phyloP scores from a whole-genome alignment of 2,888 invertebrate genomes.

The Cheilosia vulpina region DNA sequence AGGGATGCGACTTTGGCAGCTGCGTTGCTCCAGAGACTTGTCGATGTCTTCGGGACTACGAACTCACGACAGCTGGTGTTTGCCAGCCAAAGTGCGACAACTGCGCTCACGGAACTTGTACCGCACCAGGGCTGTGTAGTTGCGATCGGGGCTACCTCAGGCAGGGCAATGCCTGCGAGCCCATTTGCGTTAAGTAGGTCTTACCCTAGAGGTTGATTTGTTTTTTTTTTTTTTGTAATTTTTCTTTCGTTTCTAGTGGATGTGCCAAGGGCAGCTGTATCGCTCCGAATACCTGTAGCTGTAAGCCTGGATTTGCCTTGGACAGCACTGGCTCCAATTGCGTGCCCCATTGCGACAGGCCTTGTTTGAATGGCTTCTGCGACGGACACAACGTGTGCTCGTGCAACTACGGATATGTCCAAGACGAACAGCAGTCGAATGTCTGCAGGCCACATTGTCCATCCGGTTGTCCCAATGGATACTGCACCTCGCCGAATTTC shows the following conservation, averaged over 20 bases:
- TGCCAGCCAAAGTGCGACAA: slow-evolving; percentile 83
- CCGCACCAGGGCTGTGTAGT: slow-evolving; percentile 86
- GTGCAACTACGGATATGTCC: slow-evolving; percentile 85
- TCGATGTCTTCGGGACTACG: slow-evolving; percentile 79
- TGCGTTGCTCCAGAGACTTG: slow-evolving; percentile 81
- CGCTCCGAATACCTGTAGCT: slow-evolving; percentile 82
- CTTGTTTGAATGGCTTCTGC: slow-evolving; percentile 89
- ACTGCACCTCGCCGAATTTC: slow-evolving; percentile 89
- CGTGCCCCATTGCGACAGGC: slow-evolving; percentile 85
- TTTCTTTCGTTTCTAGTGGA: slow-evolving; percentile 77
- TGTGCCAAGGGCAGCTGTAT: slow-evolving; percentile 83
- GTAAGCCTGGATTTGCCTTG: slow-evolving; percentile 78
- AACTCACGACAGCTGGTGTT: slow-evolving; percentile 76
- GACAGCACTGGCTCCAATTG: slow-evolving; percentile 83
- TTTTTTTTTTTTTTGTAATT: not conserved
- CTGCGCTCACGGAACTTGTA: slow-evolving; percentile 85
- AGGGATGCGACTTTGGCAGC: slow-evolving; percentile 79
- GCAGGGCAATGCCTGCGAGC: slow-evolving; percentile 82
- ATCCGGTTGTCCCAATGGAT: slow-evolving; percentile 89
- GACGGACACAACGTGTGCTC: slow-evolving; percentile 87
- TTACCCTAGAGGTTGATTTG: not conserved
- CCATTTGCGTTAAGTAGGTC: slow-evolving; percentile 81
- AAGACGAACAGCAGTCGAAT: slow-evolving; percentile 81
- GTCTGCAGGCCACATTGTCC: slow-evolving; percentile 87
- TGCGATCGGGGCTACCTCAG: slow-evolving; percentile 85